Base-by-base conservation (phyloP, 64 coral and sea anemone genomes). In the Pachyseris speciosa region DNA sequence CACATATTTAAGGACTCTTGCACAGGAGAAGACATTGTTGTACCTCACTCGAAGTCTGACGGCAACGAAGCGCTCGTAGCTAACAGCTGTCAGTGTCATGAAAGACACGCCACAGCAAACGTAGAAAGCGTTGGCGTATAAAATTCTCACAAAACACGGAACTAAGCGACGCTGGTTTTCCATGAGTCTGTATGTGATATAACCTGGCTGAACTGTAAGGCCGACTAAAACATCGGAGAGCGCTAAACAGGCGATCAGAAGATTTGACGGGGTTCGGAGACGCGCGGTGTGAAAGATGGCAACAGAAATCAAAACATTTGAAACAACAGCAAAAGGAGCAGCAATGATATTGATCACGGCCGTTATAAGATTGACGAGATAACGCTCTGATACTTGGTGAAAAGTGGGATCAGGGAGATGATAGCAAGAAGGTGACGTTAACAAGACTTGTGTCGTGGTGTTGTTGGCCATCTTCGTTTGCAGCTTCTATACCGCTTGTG, bases 71-170 rank as follows among this genome's bases (percentile, higher is more conserved):
- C 94, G 53, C 64, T 95, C 94, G 25, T 84, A 95, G 16, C 94
- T 91, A 6, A 91, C 51, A 36, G 94, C 83, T 34, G 71, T 91
- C 17, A 95, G 57, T 22, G 93, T 95, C 93, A 95, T 90, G 64
- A 95, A 95, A 41, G 93, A 95, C 42, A 95, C 88, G 1, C 93
- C 88, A 55, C 69, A 95, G 12, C 93, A 95, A 36, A 95, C 34
- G 30, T 75, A 95, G 37, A 91, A 91, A 28, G 80, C 85, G n/a
- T 66, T 75, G 26, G 71, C 69, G 38, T 95, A 95, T 1, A 91
- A 55, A 11, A 95, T 66, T 64, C 93, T 67, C 43, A 95, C 37
- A 8, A 88, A 64, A 61, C 87, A 95, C 30, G 88, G 89, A 34
- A 95, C 93, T 20, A 47, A 91, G 7, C 67, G 83, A 42, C 49